phyloP scores from a whole-genome alignment of 2,888 invertebrate species.

The Tridacna crocea region DNA sequence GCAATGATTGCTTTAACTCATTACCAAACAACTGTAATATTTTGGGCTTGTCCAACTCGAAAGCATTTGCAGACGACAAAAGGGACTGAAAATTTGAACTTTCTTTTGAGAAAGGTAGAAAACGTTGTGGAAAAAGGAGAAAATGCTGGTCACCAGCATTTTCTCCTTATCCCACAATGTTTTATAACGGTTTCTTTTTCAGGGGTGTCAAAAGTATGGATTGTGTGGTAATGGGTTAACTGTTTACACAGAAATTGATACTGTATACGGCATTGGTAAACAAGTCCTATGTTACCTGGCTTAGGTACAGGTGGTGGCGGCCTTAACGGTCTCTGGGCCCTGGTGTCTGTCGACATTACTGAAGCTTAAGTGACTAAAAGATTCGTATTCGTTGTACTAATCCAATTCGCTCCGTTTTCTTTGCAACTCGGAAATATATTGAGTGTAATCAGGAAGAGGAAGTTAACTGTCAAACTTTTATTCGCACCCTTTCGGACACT shows the following conservation, averaged over 20 bases:
- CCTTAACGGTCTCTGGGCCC: constrained; percentile 61
- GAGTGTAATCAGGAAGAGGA: constrained; percentile 16
- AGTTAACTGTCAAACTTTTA: constrained; percentile 14
- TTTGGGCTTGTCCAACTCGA: too few relatives aligned
- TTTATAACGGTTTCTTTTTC: neutral
- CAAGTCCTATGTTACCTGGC: constrained; percentile 66
- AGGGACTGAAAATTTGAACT: too few relatives aligned
- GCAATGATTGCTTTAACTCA: too few relatives aligned
- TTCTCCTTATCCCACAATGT: neutral
- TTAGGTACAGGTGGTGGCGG: constrained; percentile 78
- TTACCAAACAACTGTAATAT: too few relatives aligned
- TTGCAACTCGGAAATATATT: neutral
- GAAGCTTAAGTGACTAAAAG: neutral
- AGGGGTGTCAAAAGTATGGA: too few relatives aligned
- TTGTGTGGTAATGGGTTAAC: neutral
- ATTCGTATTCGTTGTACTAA: too few relatives aligned
- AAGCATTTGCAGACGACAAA: too few relatives aligned
- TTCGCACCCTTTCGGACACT: constrained; percentile 11
- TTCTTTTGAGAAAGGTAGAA: too few relatives aligned
- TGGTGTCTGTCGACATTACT: constrained; percentile 13
- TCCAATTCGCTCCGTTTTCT: neutral
- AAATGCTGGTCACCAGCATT: neutral
- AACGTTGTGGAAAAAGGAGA: neutral
- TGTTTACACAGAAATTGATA: constrained; percentile 9
- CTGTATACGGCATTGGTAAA: too few relatives aligned